Evolutionary conservation across 2,113 vertebrate genomes (phyloP).

Genomic region (Pollimyrus isidori): DNA sequence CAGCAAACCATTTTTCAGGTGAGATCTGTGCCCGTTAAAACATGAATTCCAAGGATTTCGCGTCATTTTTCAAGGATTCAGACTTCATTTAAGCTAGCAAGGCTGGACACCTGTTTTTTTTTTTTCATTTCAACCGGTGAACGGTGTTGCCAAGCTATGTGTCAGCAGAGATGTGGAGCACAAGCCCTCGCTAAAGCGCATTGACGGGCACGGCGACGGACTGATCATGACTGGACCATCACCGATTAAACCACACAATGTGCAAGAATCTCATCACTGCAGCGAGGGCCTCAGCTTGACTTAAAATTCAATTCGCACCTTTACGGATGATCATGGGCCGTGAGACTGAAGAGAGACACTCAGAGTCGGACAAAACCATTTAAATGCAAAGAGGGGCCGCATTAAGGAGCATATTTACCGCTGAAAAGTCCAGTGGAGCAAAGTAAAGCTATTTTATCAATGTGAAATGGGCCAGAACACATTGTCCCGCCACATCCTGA

Average conservation of each 20-base stretch:
- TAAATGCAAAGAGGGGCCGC: constrained; percentile 22
- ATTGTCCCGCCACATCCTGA: neutral
- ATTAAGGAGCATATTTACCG: constrained; percentile 16
- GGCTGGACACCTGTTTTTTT: neutral
- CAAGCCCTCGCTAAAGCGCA: neutral
- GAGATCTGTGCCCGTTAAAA: neutral
- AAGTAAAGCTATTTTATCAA: constrained; percentile 16
- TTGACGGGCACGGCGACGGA: neutral
- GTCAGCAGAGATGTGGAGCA: neutral
- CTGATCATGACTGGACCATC: neutral
- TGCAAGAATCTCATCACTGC: neutral
- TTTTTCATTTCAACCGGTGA: neutral
- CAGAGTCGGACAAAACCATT: constrained; percentile 7
- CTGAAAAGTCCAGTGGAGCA: neutral
- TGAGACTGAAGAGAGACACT: neutral
- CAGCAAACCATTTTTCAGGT: neutral
- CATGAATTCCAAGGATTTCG: neutral
- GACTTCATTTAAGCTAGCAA: neutral
- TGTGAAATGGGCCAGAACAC: constrained; percentile 18
- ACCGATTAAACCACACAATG: neutral
- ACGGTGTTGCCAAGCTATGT: neutral
- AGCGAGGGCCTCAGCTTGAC: neutral
- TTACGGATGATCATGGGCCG: neutral
- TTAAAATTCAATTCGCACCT: neutral
- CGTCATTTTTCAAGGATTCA: neutral